phyloP scores from a whole-genome alignment of 1,140 invertebrate genomes.

The Drosophila pseudoananassae region DNA sequence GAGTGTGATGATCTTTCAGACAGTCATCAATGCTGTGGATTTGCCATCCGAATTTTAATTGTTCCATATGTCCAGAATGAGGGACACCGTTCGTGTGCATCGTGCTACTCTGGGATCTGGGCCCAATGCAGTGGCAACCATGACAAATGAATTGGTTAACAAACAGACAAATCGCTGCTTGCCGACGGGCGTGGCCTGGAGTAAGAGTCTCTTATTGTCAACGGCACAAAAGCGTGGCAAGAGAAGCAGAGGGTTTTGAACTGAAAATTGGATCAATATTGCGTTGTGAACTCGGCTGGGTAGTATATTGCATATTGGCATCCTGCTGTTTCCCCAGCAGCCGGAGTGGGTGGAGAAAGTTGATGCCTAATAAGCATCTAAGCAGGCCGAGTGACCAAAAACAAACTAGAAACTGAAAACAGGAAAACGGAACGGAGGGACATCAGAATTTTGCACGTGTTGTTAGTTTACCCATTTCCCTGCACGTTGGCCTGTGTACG shows the following conservation, averaged over 20 bases:
- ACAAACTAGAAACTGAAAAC: slow-evolving; percentile 36
- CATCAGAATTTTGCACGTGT: slow-evolving; percentile 58
- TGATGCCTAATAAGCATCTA: slow-evolving; percentile 72
- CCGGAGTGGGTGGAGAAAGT: slow-evolving; percentile 11
- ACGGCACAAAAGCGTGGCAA: slow-evolving; percentile 10
- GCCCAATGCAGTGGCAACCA: slow-evolving; percentile 13
- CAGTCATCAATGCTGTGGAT: too few species aligned
- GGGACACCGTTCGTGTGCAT: background rate
- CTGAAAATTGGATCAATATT: slow-evolving; percentile 33
- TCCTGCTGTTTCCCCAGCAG: slow-evolving; percentile 23
- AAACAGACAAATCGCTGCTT: slow-evolving; percentile 46
- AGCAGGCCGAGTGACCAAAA: slow-evolving; percentile 52
- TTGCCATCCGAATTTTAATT: background rate
- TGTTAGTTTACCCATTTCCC: slow-evolving; percentile 38
- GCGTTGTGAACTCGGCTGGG: slow-evolving; percentile 12
- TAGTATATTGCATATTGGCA: slow-evolving; percentile 36
- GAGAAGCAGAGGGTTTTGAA: background rate
- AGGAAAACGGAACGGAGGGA: slow-evolving; percentile 23
- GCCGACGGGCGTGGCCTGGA: slow-evolving; percentile 20
- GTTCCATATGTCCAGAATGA: slow-evolving; percentile 1
- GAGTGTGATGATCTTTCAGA: background rate
- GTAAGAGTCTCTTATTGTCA: slow-evolving; percentile 33
- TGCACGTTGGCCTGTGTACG: background rate
- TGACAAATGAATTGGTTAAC: slow-evolving; percentile 68
- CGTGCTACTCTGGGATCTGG: background rate